Conservation (phyloP, 2,113 vertebrate genomes). For the Mellivora capensis region DNA sequence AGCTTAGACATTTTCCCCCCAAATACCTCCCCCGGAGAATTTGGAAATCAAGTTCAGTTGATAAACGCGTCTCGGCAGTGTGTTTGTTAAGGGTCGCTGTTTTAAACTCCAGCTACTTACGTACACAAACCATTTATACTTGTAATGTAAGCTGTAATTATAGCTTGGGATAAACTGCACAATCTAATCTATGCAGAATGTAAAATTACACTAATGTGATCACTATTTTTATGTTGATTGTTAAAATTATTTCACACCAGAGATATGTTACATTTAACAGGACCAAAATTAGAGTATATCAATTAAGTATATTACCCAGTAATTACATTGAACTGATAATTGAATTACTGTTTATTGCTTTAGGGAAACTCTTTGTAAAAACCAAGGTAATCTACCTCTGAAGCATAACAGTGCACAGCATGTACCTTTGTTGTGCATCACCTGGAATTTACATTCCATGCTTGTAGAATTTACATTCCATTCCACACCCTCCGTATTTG, state of each 20-base stretch:
- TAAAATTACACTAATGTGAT: conserved; percentile 43
- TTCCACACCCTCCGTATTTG: not conserved
- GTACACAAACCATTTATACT: conserved; percentile 36
- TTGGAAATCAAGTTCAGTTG: not conserved
- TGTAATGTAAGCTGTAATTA: conserved; percentile 48
- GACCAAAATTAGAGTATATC: conserved; percentile 50
- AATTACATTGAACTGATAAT: conserved; percentile 64
- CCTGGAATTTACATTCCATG: not conserved
- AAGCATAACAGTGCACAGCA: not conserved
- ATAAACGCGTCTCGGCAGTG: conserved; percentile 9
- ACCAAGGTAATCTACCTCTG: not conserved
- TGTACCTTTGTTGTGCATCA: not conserved
- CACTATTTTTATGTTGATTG: conserved; percentile 46
- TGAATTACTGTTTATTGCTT: conserved; percentile 57
- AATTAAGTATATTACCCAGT: conserved; percentile 55
- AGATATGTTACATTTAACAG: conserved; percentile 49
- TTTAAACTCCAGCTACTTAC: not conserved
- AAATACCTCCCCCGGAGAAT: not conserved
- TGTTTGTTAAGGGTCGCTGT: not conserved
- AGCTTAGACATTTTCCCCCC: not conserved
- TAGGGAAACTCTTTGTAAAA: conserved; percentile 27
- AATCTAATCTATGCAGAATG: conserved; percentile 21
- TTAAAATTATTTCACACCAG: conserved; percentile 63
- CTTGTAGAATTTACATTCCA: not conserved
- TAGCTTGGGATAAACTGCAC: conserved; percentile 25